Percentiles rank a stretch among this genome's conserved stretches.
phyloP scores from a whole-genome alignment of 2,888 invertebrate genomes.

The Blera fallax region DNA sequence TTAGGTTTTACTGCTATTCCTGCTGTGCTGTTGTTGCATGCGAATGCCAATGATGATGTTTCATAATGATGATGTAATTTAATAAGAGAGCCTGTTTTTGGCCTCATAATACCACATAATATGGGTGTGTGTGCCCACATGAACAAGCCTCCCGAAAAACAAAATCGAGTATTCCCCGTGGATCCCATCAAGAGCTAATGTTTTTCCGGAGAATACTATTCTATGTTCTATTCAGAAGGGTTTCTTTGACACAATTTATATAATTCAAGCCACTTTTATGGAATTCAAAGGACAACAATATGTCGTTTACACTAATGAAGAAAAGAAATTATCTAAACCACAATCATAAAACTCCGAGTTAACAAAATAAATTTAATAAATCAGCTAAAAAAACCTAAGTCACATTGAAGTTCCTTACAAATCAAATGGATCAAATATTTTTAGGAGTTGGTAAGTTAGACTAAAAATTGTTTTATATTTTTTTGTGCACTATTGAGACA shows the following conservation, averaged over 20 bases:
- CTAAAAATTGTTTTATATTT: background rate
- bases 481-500: background rate
- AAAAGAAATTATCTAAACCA: background rate
- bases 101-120: background rate
- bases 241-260: background rate
- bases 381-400: background rate
- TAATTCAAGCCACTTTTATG: background rate
- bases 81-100: background rate
- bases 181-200: background rate
- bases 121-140: background rate
- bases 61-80: constrained; percentile 19
- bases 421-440: constrained; percentile 10
- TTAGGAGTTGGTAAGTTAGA: background rate
- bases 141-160: background rate
- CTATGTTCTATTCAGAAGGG: background rate
- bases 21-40: background rate
- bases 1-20: background rate
- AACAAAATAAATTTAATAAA: background rate
- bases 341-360: background rate
- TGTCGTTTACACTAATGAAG: background rate
- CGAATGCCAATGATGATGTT: background rate
- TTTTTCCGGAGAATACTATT: background rate
- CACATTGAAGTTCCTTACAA: background rate
- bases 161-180: background rate
- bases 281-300: background rate